Conservation (phyloP, 1,140 invertebrate genomes). For the Lepidurus arcticus region DNA sequence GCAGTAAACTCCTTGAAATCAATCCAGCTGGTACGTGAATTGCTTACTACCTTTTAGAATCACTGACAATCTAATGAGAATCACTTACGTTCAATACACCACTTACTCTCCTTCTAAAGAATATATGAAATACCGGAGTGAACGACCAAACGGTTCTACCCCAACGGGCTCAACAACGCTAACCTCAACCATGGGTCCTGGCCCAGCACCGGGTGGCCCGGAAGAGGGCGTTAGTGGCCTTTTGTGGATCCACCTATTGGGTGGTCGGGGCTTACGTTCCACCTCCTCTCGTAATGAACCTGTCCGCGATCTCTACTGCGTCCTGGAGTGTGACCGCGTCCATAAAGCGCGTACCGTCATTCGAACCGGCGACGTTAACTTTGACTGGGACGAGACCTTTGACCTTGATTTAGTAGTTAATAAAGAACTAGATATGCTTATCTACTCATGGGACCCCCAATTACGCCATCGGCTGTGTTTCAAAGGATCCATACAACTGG, state of each 20-base stretch:
- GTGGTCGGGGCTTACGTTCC: constrained; percentile 77
- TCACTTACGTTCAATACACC: too few relatives aligned
- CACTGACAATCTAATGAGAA: too few relatives aligned
- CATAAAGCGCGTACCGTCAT: constrained; percentile 97
- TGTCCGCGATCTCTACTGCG: constrained; percentile 89
- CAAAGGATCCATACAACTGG: constrained; percentile 78
- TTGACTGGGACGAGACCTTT: constrained; percentile 99
- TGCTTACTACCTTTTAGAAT: background rate
- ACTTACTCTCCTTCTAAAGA: constrained; percentile 50
- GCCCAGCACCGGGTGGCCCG: constrained; percentile 36
- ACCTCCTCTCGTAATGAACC: constrained; percentile 50
- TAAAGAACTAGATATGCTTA: constrained; percentile 86
- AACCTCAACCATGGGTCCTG: constrained; percentile 23
- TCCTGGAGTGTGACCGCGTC: constrained; percentile 90
- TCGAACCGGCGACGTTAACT: constrained; percentile 91
- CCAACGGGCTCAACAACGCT: constrained; percentile 6
- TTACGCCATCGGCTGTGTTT: constrained; percentile 91
- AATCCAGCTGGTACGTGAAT: constrained; percentile 66
- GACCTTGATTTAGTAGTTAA: constrained; percentile 93
- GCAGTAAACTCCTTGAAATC: constrained; percentile 68
- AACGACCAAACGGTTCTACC: constrained; percentile 54
- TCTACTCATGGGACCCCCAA: constrained; percentile 98
- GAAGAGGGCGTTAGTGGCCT: constrained; percentile 73
- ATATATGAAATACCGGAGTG: constrained; percentile 87
- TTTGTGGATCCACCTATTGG: constrained; percentile 82